phyloP scores from a whole-genome alignment of 2,113 vertebrate species.

The Scatophagus argus region DNA sequence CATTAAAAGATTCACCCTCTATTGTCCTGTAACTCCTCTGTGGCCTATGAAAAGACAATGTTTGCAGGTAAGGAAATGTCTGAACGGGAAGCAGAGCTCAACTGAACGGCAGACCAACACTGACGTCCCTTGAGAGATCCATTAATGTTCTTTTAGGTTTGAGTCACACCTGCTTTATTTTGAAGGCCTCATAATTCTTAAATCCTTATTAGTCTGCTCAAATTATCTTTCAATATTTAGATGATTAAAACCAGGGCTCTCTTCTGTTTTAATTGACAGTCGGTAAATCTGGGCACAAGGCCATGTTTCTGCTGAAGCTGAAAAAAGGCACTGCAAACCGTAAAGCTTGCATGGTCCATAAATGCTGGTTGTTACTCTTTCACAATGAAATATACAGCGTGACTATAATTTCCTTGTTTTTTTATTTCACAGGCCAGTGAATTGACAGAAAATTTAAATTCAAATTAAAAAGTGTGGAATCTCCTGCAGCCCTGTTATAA shows the following conservation, averaged over 20 bases:
- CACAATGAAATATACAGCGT: slow-evolving; percentile 17
- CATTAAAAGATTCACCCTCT: slow-evolving; percentile 8
- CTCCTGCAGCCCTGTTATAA: slow-evolving; percentile 33
- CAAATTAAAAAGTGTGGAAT: not conserved
- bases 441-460: slow-evolving; percentile 15
- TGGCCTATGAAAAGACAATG: not conserved
- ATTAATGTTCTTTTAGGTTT: slow-evolving; percentile 9
- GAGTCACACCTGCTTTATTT: slow-evolving; percentile 43
- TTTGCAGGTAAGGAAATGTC: not conserved
- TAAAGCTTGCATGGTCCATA: slow-evolving; percentile 15
- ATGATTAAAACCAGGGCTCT: slow-evolving; percentile 39
- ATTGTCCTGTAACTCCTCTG: not conserved
- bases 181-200: slow-evolving; percentile 27
- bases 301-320: slow-evolving; percentile 10
- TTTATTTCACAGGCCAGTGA: slow-evolving; percentile 24
- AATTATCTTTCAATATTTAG: slow-evolving; percentile 48
- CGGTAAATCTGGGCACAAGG: slow-evolving; percentile 20
- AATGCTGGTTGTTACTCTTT: slow-evolving; percentile 10
- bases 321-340: not conserved
- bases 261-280: slow-evolving; percentile 32
- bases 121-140: not conserved
- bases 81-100: not conserved
- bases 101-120: too few relatives aligned
- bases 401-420: not conserved
- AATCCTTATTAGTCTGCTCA: slow-evolving; percentile 38